phyloP scores from a whole-genome alignment of 2,797 vertebrate species.

The Myiotriccus ornatus region DNA sequence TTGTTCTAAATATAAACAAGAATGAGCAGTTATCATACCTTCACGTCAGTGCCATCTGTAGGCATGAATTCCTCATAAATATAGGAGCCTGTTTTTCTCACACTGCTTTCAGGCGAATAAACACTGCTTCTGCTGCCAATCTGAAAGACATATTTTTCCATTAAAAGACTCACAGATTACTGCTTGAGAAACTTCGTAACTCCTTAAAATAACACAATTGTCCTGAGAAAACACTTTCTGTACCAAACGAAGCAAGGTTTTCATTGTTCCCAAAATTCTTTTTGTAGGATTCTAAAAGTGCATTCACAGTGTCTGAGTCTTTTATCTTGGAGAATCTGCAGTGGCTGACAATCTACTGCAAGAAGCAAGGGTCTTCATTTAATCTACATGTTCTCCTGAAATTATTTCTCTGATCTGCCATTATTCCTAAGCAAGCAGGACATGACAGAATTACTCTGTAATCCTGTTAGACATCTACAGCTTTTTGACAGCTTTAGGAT shows the following conservation, averaged over 20 bases:
- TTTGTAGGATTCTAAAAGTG: neutral
- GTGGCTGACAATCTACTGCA: neutral
- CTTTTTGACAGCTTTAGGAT: neutral
- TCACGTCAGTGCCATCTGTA: slow-evolving; percentile 90
- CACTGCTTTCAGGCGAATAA: slow-evolving; percentile 88
- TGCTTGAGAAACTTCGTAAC: neutral
- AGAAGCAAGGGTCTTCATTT: neutral
- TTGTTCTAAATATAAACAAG: slow-evolving; percentile 15
- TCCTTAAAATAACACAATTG: neutral
- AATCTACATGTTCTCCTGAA: neutral
- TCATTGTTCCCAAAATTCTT: neutral
- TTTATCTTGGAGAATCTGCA: neutral
- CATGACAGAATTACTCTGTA: neutral
- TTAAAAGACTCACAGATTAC: neutral
- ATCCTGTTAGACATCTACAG: neutral
- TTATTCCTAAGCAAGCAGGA: neutral
- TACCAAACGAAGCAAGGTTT: neutral
- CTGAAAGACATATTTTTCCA: slow-evolving; percentile 68
- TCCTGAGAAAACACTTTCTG: neutral
- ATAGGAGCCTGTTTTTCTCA: slow-evolving; percentile 89
- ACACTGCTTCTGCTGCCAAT: slow-evolving; percentile 91
- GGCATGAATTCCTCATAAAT: slow-evolving; percentile 93
- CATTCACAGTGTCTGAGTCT: neutral
- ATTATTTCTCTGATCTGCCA: neutral
- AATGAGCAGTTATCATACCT: slow-evolving; percentile 71